phyloP scores from a whole-genome alignment of 2,797 vertebrate species.

The Tapirus indicus region DNA sequence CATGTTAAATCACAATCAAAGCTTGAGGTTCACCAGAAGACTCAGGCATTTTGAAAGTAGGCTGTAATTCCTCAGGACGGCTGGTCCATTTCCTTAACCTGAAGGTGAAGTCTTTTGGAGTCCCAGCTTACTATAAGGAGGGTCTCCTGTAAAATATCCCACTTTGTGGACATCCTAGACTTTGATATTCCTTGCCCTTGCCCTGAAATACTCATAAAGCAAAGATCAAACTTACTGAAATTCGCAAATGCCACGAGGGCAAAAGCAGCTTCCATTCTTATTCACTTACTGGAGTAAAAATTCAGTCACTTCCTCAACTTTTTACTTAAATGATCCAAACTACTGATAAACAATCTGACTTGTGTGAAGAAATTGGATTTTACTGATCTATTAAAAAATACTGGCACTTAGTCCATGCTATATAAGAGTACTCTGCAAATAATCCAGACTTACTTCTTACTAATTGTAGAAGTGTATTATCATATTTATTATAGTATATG shows the following conservation, averaged over 20 bases:
- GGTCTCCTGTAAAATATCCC: neutral
- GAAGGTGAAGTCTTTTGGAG: neutral
- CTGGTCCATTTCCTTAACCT: neutral
- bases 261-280: neutral
- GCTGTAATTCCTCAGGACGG: slow-evolving; percentile 2
- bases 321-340: slow-evolving; percentile 30
- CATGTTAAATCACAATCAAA: neutral
- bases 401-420: neutral
- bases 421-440: neutral
- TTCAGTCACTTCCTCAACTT: slow-evolving; percentile 7
- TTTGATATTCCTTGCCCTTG: neutral
- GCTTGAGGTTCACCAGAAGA: neutral
- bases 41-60: neutral
- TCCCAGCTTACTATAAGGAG: neutral
- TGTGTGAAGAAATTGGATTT: neutral
- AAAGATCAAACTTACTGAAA: slow-evolving; percentile 33
- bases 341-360: neutral
- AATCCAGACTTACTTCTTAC: neutral
- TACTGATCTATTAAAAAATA: neutral
- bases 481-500: neutral
- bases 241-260: neutral
- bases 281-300: neutral
- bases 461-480: neutral
- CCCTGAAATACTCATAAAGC: neutral
- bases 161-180: neutral